Base-by-base conservation (phyloP, 2,888 invertebrate species). In the Chaetogeoica ovagalla region DNA sequence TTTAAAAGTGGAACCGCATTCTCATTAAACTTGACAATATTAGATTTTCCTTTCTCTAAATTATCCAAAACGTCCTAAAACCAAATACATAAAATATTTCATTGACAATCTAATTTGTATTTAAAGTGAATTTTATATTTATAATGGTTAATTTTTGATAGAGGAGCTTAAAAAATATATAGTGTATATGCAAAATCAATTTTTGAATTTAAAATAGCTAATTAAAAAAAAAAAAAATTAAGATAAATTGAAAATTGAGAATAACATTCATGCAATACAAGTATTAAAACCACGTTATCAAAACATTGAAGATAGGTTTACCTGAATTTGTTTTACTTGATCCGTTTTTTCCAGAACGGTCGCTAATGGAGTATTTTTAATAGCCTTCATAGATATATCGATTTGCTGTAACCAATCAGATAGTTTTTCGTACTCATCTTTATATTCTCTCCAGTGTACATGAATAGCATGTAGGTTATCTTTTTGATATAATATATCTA, bases 351-450 rank as follows among this genome's bases (percentile, higher is more conserved):
- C 96, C 71, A 90, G 89, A 1, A 94, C 88, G 79, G 91, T 94
- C 4, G 94, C 91, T 39, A 93, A 89, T 17, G 95, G 87, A 37
- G 94, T 92, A 39, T 94, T 90, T 86, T 96, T 96, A 84, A 96
- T 94, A 81, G 94, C 94, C 86, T 96, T 96, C 17, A 95, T 93
- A 13, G 95, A 89, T 84, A 95, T 94, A 84, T 96, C 95, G 85
- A 94, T 94, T 86, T 96, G 95, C 85, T 96, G 96, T 52, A 96
- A 86, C 96, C 96, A 96, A 86, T 96, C 96, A 73, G 94, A 94
- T 21, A 96, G 87, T 82, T 94, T 90, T 86, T 96, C 96, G 85
- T 94, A 95, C 86, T 96, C 96, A 85, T 96, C 96, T 86, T 96
- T 96, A 87, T 94, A 96, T 82, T 95, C 93, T 79, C 94, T 90